These are phyloP conservation scores for Rhinoraja longicauda DNA, from an alignment of 2,797 vertebrate species.

Conservation along the genomic window DNA sequence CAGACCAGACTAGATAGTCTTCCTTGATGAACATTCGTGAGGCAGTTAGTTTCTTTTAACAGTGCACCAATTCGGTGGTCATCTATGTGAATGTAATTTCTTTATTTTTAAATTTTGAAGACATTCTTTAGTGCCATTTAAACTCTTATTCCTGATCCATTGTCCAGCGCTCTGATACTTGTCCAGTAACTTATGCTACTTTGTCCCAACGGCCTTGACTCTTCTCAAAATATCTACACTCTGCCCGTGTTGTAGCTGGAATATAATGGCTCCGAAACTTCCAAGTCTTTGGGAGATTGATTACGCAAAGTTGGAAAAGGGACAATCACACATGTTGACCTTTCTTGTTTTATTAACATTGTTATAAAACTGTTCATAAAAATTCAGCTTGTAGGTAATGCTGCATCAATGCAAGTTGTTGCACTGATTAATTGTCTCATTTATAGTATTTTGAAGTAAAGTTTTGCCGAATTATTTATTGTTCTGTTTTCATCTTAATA, in stretches of 20 bases:
- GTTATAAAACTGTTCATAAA: neutral
- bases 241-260: neutral
- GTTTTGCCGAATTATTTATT: neutral
- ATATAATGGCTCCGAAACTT: neutral
- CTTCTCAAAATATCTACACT: neutral
- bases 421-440: neutral
- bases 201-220: neutral
- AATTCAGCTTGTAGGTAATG: too few species aligned
- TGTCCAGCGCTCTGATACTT: too few species aligned
- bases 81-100: too few species aligned
- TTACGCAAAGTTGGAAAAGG: neutral
- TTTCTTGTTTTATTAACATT: neutral
- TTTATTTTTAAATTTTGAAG: too few species aligned
- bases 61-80: too few species aligned
- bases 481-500: slow-evolving; percentile 52
- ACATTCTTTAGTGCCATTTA: too few species aligned
- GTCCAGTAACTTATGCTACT: too few species aligned
- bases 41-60: too few species aligned
- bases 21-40: too few species aligned
- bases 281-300: neutral
- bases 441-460: neutral
- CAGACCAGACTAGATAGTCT: too few species aligned
- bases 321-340: neutral
- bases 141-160: too few species aligned
- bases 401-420: neutral